Evolutionary conservation across 2,888 invertebrate species (phyloP).

Genomic region (Julus scanicus): DNA sequence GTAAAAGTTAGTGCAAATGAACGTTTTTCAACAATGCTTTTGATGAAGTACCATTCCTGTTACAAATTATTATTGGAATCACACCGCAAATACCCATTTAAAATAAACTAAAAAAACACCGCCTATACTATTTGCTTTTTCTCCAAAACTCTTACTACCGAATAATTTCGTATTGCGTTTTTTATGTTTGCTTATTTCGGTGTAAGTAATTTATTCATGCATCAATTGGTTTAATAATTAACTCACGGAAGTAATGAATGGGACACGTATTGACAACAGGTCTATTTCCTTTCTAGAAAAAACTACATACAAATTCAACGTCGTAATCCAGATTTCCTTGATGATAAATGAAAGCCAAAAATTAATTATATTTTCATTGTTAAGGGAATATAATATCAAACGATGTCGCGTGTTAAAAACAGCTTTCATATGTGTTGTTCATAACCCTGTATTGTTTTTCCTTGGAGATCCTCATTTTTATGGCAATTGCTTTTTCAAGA

Average conservation of each 20-base stretch:
- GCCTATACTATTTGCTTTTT: neutral
- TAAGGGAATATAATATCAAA: neutral
- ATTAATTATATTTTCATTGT: slow-evolving; percentile 35
- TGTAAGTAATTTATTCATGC: slow-evolving; percentile 24
- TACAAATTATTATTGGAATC: neutral
- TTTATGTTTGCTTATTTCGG: neutral
- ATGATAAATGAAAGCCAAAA: slow-evolving; percentile 2
- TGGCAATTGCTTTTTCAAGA: neutral
- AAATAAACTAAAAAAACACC: neutral
- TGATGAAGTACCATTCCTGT: neutral
- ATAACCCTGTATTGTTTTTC: neutral
- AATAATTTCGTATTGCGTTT: neutral
- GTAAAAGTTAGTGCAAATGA: neutral
- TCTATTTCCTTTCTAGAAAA: neutral
- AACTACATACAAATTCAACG: neutral
- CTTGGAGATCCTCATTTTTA: neutral
- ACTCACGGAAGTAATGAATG: neutral
- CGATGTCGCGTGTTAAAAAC: neutral
- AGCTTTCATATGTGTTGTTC: neutral
- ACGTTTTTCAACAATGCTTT: neutral
- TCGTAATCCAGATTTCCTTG: neutral
- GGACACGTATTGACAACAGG: slow-evolving; percentile 8
- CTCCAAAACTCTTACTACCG: neutral
- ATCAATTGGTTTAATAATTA: slow-evolving; percentile 1
- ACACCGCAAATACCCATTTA: neutral